Percentiles rank a stretch among this genome's conserved stretches.
Conservation (phyloP, 1,140 invertebrate genomes). For the Kradibia gibbosae region DNA sequence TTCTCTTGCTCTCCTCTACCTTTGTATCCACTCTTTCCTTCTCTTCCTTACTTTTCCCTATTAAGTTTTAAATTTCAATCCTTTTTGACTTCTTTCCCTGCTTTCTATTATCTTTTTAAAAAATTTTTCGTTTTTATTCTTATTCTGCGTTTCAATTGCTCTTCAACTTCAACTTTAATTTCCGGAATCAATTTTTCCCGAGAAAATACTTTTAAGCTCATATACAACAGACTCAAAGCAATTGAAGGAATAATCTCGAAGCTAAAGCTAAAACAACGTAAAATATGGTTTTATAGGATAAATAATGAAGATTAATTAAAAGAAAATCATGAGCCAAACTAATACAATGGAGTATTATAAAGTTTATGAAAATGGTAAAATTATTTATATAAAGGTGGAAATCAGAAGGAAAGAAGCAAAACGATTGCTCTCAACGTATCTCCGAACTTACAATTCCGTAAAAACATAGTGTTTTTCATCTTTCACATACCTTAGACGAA, state of each 20-base stretch:
- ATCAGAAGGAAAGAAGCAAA: conserved; percentile 22
- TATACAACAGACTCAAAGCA: background rate
- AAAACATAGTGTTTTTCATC: too few species aligned
- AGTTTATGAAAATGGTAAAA: background rate
- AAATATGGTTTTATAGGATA: background rate
- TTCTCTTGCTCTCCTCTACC: conserved; percentile 43
- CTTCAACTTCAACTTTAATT: conserved; percentile 6
- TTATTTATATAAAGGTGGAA: background rate
- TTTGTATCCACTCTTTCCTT: background rate
- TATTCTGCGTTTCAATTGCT: background rate
- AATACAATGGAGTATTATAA: background rate
- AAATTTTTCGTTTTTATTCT: background rate
- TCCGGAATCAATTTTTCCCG: background rate
- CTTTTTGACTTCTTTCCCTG: background rate
- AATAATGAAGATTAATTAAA: conserved; percentile 41
- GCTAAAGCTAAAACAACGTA: conserved; percentile 5
- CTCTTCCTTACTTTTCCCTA: background rate
- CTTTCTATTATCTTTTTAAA: background rate
- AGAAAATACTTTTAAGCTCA: background rate
- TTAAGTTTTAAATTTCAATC: background rate
- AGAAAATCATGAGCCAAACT: background rate
- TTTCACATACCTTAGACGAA: too few species aligned
- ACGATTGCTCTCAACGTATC: conserved; percentile 23
- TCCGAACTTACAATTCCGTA: background rate
- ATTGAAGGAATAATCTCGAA: conserved; percentile 14